Base-by-base conservation (phyloP, 2,888 invertebrate genomes). In the Andrena chrysosceles region DNA sequence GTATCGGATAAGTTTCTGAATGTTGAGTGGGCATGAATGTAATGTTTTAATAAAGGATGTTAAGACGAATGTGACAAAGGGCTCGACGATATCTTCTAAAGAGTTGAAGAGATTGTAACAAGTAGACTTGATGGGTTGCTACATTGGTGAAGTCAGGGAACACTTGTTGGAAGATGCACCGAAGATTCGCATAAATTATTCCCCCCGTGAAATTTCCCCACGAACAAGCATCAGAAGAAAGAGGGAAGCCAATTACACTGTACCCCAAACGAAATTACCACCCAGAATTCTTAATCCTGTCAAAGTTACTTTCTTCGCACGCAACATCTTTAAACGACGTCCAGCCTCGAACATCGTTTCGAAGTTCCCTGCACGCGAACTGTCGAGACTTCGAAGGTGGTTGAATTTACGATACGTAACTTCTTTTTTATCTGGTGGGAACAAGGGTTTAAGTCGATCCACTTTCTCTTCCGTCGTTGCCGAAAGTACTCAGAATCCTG, bases 231-330 rank as follows among this genome's bases (percentile, higher is more conserved):
- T 62, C 62, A 8, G 31, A 62, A 48, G 60, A 29, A 49, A 60
- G 31, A 31, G 48, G 23, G 35, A 20, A 60, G 60, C 49, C 62
- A 62, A 20, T 71, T 49, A 49, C n/a, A 13, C 31, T 20, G 31
- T 16, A 13, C 62, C 2, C 23, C 31, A 33, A 42, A 31, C 62
- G n/a, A 71, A 71, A 71, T 71, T 71, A 60, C 60, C 20, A 56
- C 29, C 29, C 48, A 49, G 60, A 62, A 71, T 71, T 48, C 60
- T 62, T 71, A 71, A 71, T 71, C 71, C 23, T 42, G 31, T 26
- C 71, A 62, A 71, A 71, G 48, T 71, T 29, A 42, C 48, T 62
- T 71, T 71, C 71, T 71, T 71, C 48, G 59, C 71, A 71, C 71
- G 71, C 71, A 71, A 71, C 71, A 60, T 66, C 64, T 29, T 26